A percentile compares a stretch with the other conserved stretches of the same genome.
These are phyloP conservation scores for Dolichoris vasculosae DNA, from an alignment of 1,140 invertebrate species.

Conservation along the genomic window DNA sequence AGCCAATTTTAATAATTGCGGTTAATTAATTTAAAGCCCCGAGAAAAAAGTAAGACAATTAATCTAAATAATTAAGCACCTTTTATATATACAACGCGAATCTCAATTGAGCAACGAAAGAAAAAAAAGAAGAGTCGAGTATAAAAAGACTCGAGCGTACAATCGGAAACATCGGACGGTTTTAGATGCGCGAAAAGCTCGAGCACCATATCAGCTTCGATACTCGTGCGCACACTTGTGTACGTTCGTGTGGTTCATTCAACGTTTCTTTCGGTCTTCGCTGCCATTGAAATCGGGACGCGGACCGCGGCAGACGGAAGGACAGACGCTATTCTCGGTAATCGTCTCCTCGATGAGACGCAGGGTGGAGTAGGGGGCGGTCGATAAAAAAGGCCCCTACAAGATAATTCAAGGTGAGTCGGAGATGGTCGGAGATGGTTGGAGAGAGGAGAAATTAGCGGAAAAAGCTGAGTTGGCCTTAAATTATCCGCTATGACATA, in stretches of 20 bases:
- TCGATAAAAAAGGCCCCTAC: conserved; percentile 30
- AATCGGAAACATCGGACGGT: not conserved
- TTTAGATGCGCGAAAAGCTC: conserved; percentile 44
- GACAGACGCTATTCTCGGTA: conserved; percentile 50
- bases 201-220: not conserved
- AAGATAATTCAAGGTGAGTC: conserved; percentile 35
- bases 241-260: conserved; percentile 8
- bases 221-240: not conserved
- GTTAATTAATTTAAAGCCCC: not conserved
- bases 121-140: not conserved
- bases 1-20: not conserved
- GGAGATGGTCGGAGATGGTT: too few species aligned
- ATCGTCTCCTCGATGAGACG: not conserved
- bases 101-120: not conserved
- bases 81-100: not conserved
- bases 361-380: not conserved
- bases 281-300: conserved; percentile 30
- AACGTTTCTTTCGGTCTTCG: conserved; percentile 30
- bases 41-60: conserved; percentile 2
- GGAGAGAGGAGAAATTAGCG: not conserved
- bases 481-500: conserved; percentile 42
- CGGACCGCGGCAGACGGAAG: conserved; percentile 19
- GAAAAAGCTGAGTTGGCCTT: conserved; percentile 23
- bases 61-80: conserved; percentile 28
- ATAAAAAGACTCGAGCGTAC: not conserved